Evolutionary conservation across 1,140 invertebrate species (phyloP), one percentile per base, ranked within the genome.

Genomic region (Meteorus sp.): DNA sequence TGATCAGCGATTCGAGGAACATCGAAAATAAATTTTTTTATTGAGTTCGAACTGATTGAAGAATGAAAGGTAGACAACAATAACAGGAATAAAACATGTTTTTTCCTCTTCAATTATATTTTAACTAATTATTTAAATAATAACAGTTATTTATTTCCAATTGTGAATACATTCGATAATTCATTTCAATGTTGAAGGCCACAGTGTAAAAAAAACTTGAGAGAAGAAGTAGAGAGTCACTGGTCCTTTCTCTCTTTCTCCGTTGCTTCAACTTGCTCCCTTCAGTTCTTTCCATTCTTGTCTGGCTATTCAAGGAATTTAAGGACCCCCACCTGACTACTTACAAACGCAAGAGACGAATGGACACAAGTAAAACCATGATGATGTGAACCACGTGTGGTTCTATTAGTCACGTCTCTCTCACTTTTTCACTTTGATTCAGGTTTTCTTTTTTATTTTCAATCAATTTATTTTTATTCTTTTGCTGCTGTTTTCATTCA

Each of bases 271-370:
- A 48, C n/a, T 55, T 45, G 51, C n/a, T 53, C 2, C 51, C 50
- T 63, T n/a, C 33, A 17, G 17, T 44, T 50, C 50, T 48, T 19
- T 33, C 47, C 51, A 58, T 61, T 62, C 56, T 61, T 56, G 58
- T 65, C 63, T 64, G 60, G 60, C 56, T 61, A 63, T 66, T 59
- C 53, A 43, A 66, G 51, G 61, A 62, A 65, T 65, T 60, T 56
- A 54, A 63, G 50, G 48, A 58, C 50, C 51, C 43, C 60, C 35
- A 61, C 53, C 59, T 61, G 59, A 43, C 53, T 54, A 31, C 37
- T 55, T 61, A 23, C 25, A 56, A 33, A 55, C 59, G 37, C 45
- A 22, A 43, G 43, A 27, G 33, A 48, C 31, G 33, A 41, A n/a
- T n/a, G n/a, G n/a, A n/a, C n/a, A n/a, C 47, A n/a, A 27, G 45